Conservation (phyloP, 2,797 vertebrate genomes). For the Sebastes steindachneri region DNA sequence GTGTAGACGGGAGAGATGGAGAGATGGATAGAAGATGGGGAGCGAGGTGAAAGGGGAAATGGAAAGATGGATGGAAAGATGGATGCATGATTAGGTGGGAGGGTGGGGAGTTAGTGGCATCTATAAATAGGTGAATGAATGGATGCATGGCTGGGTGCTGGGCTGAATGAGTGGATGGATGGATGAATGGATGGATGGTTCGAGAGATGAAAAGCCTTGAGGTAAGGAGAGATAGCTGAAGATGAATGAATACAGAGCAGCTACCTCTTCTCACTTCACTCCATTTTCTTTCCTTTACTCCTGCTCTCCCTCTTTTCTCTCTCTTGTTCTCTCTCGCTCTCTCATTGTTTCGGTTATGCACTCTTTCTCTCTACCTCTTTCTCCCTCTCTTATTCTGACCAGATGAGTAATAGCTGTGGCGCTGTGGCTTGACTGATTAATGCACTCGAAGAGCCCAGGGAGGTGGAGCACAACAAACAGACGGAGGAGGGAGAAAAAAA, state of each 20-base stretch:
- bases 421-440: conserved; percentile 81
- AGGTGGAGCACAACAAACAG: conserved; percentile 80
- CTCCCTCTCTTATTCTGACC: conserved; percentile 66
- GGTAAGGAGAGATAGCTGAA: conserved; percentile 68
- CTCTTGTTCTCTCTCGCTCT: conserved; percentile 16
- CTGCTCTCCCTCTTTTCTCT: conserved; percentile 25
- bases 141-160: conserved; percentile 56
- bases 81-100: conserved; percentile 66
- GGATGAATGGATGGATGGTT: conserved; percentile 56
- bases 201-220: conserved; percentile 68
- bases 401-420: conserved; percentile 79
- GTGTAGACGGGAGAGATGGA: conserved; percentile 39
- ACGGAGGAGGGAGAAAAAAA: conserved; percentile 49
- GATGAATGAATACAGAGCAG: conserved; percentile 69
- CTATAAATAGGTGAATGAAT: conserved; percentile 72
- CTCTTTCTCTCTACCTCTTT: conserved; percentile 3
- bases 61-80: conserved; percentile 71
- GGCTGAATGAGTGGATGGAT: conserved; percentile 56
- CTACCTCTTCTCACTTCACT: conserved; percentile 40
- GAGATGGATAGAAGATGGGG: conserved; percentile 54
- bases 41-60: conserved; percentile 62
- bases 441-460: conserved; percentile 75
- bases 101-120: conserved; percentile 52
- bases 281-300: conserved; percentile 12
- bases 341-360: conserved; percentile 45